Conservation (phyloP, 2,797 vertebrate genomes). For the Capromys pilorides region DNA sequence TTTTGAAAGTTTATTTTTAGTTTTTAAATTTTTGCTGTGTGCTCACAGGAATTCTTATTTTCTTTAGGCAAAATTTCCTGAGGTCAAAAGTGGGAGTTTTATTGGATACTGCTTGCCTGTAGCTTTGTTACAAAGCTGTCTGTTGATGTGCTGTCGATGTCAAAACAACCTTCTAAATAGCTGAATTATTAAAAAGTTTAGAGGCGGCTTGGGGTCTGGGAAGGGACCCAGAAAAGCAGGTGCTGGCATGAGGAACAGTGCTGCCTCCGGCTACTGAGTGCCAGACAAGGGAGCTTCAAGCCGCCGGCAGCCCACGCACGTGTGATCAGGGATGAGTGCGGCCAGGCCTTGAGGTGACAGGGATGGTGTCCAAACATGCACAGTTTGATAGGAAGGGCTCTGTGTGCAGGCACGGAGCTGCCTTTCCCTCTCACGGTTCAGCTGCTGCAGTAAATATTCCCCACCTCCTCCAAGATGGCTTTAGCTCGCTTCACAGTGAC, state of each 20-base stretch:
- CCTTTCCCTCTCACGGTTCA: not conserved
- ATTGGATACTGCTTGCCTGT: not conserved
- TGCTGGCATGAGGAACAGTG: not conserved
- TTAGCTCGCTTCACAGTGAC: constrained; percentile 20
- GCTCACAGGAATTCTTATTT: constrained; percentile 27
- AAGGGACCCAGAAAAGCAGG: not conserved
- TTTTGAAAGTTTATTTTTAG: not conserved
- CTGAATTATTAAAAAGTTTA: constrained; percentile 57
- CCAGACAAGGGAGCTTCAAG: not conserved
- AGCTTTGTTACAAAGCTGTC: constrained; percentile 53
- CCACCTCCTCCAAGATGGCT: not conserved
- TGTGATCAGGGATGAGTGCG: not conserved
- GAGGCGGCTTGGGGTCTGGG: not conserved
- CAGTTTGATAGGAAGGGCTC: not conserved
- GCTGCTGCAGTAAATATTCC: not conserved
- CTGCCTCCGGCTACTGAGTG: not conserved
- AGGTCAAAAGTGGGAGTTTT: constrained; percentile 27
- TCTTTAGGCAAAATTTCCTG: constrained; percentile 45
- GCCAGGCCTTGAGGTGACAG: not conserved
- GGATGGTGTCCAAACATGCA: not conserved
- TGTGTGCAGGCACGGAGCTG: not conserved
- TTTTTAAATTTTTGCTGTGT: not conserved
- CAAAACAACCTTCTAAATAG: constrained; percentile 21
- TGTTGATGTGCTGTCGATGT: constrained; percentile 1
- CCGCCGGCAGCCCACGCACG: not conserved